A percentile compares a stretch with the other conserved stretches of the same genome.
These are phyloP conservation scores for Poecilia picta DNA, from an alignment of 2,797 vertebrate species.

Conservation along the genomic window DNA sequence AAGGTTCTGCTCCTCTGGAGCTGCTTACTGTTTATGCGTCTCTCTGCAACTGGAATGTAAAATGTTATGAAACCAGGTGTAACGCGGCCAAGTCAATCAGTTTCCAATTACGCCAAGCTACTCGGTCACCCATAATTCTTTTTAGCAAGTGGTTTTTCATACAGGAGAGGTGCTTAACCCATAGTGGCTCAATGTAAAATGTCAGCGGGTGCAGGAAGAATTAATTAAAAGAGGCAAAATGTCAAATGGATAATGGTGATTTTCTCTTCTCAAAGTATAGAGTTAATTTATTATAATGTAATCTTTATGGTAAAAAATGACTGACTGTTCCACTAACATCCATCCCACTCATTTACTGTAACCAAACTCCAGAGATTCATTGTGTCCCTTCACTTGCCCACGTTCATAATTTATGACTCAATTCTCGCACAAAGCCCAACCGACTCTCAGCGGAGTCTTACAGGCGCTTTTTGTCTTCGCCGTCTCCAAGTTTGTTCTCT, in stretches of 20 bases:
- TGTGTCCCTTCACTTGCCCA: conserved; percentile 39
- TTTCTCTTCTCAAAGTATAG: conserved; percentile 29
- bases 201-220: conserved; percentile 39
- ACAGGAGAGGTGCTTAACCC: conserved; percentile 59
- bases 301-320: conserved; percentile 56
- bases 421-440: conserved; percentile 41
- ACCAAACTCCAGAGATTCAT: conserved; percentile 61
- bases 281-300: conserved; percentile 57
- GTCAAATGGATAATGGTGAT: conserved; percentile 47
- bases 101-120: conserved; percentile 68
- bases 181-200: conserved; percentile 38
- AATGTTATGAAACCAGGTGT: conserved; percentile 70
- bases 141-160: conserved; percentile 64
- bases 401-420: conserved; percentile 65
- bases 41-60: conserved; percentile 47
- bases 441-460: conserved; percentile 21
- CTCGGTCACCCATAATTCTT: conserved; percentile 64
- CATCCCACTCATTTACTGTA: conserved; percentile 47
- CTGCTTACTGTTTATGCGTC: conserved; percentile 50
- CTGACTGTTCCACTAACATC: conserved; percentile 38
- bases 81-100: conserved; percentile 70
- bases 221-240: conserved; percentile 53
- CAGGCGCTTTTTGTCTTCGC: not conserved
- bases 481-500: not conserved
- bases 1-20: conserved; percentile 33